These are phyloP conservation scores for Myrmecophaga tridactyla DNA, from an alignment of 2,113 vertebrate genomes.

Conservation along the genomic window DNA sequence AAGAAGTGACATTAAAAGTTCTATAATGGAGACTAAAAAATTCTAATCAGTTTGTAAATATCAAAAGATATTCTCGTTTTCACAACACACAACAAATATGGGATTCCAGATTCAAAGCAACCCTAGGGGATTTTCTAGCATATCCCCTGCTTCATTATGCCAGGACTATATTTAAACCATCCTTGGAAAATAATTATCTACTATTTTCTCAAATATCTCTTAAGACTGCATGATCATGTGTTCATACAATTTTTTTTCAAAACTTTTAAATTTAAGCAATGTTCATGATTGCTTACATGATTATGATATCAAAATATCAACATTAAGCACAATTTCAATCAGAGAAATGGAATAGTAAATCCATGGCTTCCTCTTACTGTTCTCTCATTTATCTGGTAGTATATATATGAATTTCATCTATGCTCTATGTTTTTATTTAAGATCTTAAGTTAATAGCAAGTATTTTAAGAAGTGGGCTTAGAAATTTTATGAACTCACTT, in stretches of 20 bases:
- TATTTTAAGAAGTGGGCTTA: neutral
- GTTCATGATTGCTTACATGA: no score
- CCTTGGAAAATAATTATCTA: neutral
- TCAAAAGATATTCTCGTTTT: neutral
- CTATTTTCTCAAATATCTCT: constrained; percentile 16
- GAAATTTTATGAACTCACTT: neutral
- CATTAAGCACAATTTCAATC: neutral
- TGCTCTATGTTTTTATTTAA: neutral
- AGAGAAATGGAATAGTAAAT: neutral
- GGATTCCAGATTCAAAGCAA: neutral
- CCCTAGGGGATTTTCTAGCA: neutral
- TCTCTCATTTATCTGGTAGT: neutral
- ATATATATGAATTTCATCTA: neutral
- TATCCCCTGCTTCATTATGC: neutral
- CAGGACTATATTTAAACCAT: neutral
- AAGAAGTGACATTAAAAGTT: neutral
- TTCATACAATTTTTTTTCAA: neutral
- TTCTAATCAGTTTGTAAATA: neutral
- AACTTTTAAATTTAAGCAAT: neutral
- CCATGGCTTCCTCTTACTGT: neutral
- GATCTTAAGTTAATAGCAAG: neutral
- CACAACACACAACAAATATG: neutral
- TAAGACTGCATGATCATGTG: neutral
- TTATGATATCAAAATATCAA: neutral
- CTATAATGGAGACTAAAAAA: neutral